Percentiles rank a stretch among this genome's conserved stretches.
Conservation (phyloP, 2,888 invertebrate genomes). For the Brachylomia viminalis region DNA sequence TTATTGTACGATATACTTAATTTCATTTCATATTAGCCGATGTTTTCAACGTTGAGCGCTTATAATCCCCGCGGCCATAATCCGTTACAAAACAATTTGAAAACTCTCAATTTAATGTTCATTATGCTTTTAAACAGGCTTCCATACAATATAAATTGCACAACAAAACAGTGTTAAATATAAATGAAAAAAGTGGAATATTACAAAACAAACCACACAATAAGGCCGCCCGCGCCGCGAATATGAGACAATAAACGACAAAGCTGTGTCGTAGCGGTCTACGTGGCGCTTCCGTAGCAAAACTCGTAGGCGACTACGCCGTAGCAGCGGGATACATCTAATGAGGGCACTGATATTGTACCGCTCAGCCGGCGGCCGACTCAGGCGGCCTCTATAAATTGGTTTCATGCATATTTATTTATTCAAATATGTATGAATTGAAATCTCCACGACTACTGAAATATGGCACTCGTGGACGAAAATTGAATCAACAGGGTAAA, state of each 20-base stretch:
- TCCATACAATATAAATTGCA: constrained; percentile 22
- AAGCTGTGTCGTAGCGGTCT: constrained; percentile 74
- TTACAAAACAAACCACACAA: constrained; percentile 60
- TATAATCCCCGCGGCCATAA: constrained; percentile 47
- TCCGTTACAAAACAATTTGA: constrained; percentile 38
- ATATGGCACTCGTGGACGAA: constrained; percentile 84
- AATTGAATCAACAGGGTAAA: constrained; percentile 87
- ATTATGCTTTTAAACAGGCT: constrained; percentile 24
- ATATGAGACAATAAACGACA: constrained; percentile 73
- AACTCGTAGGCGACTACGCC: constrained; percentile 79
- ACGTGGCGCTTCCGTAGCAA: constrained; percentile 79
- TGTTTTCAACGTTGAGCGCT: constrained; percentile 45
- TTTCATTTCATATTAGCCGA: constrained; percentile 42
- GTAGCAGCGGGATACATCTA: constrained; percentile 81
- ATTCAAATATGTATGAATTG: constrained; percentile 91
- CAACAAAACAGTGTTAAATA: constrained; percentile 33
- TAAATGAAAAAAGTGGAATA: constrained; percentile 51
- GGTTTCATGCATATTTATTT: constrained; percentile 91
- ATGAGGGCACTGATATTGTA: constrained; percentile 87
- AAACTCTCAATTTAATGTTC: constrained; percentile 31
- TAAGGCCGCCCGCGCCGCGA: constrained; percentile 55
- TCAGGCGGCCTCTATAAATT: constrained; percentile 87
- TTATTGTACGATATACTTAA: constrained; percentile 19
- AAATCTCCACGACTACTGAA: constrained; percentile 89
- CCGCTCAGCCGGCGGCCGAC: constrained; percentile 78